Evolutionary conservation across 2,113 vertebrate genomes (phyloP).

Genomic region (Phocoena phocoena): DNA sequence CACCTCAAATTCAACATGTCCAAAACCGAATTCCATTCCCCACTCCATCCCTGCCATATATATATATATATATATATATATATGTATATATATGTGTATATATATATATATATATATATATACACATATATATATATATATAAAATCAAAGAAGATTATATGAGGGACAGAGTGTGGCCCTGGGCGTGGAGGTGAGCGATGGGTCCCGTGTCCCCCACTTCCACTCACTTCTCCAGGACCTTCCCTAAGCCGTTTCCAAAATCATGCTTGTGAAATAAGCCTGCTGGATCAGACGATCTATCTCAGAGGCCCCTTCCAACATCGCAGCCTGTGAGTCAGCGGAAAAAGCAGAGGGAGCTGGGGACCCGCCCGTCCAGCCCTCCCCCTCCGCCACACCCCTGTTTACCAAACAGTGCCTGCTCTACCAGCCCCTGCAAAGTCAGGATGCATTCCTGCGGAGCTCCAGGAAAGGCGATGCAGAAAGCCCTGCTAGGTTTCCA

Average conservation of each 20-base stretch:
- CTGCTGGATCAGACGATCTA: not conserved
- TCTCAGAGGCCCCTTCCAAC: not conserved
- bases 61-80: no score
- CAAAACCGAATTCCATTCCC: not conserved
- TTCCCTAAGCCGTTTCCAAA: not conserved
- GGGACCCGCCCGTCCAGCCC: not conserved
- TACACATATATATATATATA: no score
- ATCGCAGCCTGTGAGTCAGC: not conserved
- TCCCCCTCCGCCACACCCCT: not conserved
- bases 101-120: rapidly evolving
- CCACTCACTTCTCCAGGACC: not conserved
- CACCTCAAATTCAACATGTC: not conserved
- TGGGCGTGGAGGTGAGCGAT: not conserved
- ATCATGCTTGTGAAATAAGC: not conserved
- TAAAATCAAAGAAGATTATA: not conserved
- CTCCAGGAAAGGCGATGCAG: not conserved
- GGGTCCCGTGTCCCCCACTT: not conserved
- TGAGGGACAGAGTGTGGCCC: not conserved
- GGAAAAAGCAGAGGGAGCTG: not conserved
- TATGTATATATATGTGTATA: rapidly evolving
- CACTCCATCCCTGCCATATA: not conserved
- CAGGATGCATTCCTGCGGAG: not conserved
- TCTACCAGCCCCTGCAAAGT: not conserved
- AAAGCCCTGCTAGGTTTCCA: not conserved
- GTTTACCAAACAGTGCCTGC: constrained; percentile 44